Conservation (phyloP, 2,888 invertebrate genomes). For the Mongoloraphidia duomilia region DNA sequence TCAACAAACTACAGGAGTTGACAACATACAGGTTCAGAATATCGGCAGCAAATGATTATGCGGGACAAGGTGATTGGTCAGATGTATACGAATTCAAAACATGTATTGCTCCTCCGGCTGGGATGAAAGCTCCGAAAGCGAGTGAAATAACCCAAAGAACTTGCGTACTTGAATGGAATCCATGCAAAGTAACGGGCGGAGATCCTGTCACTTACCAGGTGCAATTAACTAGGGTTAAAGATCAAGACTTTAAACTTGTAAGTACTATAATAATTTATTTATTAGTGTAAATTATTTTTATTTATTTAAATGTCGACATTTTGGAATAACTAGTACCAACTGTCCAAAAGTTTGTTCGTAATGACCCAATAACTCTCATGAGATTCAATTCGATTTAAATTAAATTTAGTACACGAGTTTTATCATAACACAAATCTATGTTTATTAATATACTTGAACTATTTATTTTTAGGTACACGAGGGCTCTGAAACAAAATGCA, state of each 20-base stretch:
- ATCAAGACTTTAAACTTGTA: conserved; percentile 50
- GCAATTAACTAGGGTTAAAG: conserved; percentile 46
- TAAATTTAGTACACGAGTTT: too few species aligned
- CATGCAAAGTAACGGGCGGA: conserved; percentile 37
- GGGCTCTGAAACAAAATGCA: conserved; percentile 45
- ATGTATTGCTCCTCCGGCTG: conserved; percentile 63
- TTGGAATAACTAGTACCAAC: too few species aligned
- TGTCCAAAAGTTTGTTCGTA: too few species aligned
- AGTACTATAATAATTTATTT: conserved; percentile 14
- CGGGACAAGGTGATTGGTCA: conserved; percentile 70
- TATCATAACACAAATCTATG: too few species aligned
- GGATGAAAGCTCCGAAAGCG: conserved; percentile 57
- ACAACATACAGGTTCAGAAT: conserved; percentile 74
- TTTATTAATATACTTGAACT: background rate
- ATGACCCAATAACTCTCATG: too few species aligned
- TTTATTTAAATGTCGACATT: background rate
- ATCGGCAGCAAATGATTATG: conserved; percentile 66
- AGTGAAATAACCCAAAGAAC: conserved; percentile 37
- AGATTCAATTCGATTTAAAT: too few species aligned
- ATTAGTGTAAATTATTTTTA: background rate
- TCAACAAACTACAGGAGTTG: conserved; percentile 69
- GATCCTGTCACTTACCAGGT: conserved; percentile 64
- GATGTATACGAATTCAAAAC: conserved; percentile 56
- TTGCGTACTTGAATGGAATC: conserved; percentile 51
- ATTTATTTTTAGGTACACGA: conserved; percentile 42